Conservation (phyloP, 2,113 vertebrate species). For the Otolemur garnettii region DNA sequence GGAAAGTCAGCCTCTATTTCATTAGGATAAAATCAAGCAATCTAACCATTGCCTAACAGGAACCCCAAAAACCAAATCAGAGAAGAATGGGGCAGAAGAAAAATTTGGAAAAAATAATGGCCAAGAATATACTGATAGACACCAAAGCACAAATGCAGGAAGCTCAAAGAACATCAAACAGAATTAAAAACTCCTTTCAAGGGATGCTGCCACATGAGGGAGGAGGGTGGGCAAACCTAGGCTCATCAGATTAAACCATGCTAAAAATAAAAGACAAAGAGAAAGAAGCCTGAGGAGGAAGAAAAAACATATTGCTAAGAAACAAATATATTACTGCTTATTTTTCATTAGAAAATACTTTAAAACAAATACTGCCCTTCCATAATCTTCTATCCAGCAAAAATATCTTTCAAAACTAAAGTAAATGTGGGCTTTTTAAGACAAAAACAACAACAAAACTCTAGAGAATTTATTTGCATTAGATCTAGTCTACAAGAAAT, state of each 20-base stretch:
- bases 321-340: background rate
- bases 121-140: background rate
- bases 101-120: background rate
- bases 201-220: accelerated
- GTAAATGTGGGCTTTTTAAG: background rate
- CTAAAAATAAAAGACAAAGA: background rate
- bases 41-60: background rate
- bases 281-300: background rate
- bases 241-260: background rate
- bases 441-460: background rate
- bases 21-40: background rate
- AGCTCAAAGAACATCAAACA: background rate
- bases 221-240: background rate
- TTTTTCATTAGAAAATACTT: background rate
- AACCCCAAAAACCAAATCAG: background rate
- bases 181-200: background rate
- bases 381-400: background rate
- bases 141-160: background rate
- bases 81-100: background rate
- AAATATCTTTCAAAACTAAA: background rate
- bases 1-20: background rate
- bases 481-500: background rate
- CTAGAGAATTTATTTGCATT: background rate
- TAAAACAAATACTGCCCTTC: background rate
- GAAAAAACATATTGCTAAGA: background rate